Percentiles rank a stretch among this genome's conserved stretches.
These are phyloP conservation scores for Agrochola macilenta DNA, from an alignment of 2,888 invertebrate species.

Conservation along the genomic window DNA sequence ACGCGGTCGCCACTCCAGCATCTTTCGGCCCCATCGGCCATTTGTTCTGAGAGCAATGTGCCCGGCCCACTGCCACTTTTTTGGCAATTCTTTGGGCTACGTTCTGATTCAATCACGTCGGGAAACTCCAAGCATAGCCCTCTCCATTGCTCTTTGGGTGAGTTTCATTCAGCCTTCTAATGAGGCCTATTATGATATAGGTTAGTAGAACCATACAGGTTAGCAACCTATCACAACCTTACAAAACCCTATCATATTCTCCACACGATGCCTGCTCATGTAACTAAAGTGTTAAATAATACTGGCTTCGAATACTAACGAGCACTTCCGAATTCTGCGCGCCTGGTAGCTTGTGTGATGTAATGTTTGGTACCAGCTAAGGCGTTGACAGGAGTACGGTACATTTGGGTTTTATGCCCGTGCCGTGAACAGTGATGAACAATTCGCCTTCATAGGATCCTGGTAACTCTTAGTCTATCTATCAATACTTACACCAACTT, in stretches of 20 bases:
- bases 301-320: slow-evolving; percentile 52
- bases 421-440: not conserved
- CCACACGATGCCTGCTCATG: slow-evolving; percentile 46
- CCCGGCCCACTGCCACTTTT: no score
- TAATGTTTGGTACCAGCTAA: slow-evolving; percentile 26
- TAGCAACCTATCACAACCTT: slow-evolving; percentile 33
- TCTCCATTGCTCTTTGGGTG: no score
- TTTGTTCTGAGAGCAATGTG: no score
- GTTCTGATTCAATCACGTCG: no score
- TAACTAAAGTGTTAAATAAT: slow-evolving; percentile 56
- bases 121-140: no score
- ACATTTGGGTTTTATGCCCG: not conserved
- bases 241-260: slow-evolving; percentile 43
- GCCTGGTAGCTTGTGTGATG: slow-evolving; percentile 55
- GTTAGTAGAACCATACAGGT: slow-evolving; percentile 26
- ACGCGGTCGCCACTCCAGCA: no score
- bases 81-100: no score
- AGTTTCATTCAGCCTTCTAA: no score
- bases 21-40: no score
- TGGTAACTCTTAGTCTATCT: not conserved
- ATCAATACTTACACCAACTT: not conserved
- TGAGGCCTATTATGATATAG: not conserved
- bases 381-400: not conserved
- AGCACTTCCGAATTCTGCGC: slow-evolving; percentile 55
- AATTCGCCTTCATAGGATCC: not conserved